phyloP scores from a whole-genome alignment of 2,113 vertebrate genomes.

The Strix aluco region DNA sequence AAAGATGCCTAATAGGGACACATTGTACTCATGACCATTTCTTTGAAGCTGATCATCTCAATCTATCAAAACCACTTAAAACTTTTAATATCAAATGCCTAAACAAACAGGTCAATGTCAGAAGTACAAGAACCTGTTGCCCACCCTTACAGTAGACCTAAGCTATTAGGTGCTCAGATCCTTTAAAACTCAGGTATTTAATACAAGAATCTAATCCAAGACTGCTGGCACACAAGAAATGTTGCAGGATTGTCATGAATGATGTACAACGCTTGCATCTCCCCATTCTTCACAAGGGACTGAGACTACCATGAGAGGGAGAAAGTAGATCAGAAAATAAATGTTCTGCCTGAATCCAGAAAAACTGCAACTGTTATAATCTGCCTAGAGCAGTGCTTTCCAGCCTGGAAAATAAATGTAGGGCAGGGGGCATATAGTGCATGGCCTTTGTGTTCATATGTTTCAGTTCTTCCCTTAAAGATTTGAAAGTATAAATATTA shows the following conservation, averaged over 20 bases:
- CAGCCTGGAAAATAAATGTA: not conserved
- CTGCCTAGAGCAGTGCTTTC: not conserved
- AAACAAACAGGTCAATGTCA: not conserved
- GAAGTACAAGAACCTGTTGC: not conserved
- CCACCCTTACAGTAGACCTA: not conserved
- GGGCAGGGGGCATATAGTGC: fast-evolving
- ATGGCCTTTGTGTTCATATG: not conserved
- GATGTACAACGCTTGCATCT: fast-evolving
- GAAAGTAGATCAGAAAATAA: not conserved
- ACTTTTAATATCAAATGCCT: not conserved
- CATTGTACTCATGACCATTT: not conserved
- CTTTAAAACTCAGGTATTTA: not conserved
- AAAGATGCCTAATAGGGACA: not conserved
- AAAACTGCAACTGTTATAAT: not conserved
- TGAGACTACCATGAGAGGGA: not conserved
- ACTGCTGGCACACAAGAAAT: not conserved
- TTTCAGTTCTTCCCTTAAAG: not conserved
- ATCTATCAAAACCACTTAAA: not conserved
- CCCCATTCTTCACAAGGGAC: not conserved
- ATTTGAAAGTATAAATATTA: not conserved
- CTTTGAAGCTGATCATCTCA: not conserved
- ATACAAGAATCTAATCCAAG: not conserved
- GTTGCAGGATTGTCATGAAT: not conserved
- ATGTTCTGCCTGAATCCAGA: not conserved
- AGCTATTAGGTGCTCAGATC: not conserved